Conservation (phyloP, 2,113 vertebrate genomes). For the Paracyprichromis sp. region DNA sequence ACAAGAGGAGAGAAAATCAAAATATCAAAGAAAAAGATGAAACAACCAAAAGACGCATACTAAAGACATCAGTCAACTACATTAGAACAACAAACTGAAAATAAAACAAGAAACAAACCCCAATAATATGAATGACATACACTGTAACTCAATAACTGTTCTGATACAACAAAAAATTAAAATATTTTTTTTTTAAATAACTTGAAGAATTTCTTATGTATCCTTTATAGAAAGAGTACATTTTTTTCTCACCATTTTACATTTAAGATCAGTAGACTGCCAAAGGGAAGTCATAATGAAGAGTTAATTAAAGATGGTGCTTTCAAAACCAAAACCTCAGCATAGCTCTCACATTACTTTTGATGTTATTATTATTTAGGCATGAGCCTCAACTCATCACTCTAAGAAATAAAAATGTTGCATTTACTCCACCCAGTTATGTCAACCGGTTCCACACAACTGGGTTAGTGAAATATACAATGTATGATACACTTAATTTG, state of each 20-base stretch:
- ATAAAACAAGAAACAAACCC: not conserved
- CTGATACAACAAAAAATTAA: not conserved
- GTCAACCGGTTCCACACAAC: no score
- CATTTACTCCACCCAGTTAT: no score
- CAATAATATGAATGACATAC: not conserved
- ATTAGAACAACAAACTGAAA: not conserved
- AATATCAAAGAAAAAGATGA: not conserved
- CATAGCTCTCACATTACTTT: not conserved
- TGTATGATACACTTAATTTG: no score
- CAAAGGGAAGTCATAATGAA: not conserved
- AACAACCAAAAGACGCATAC: not conserved
- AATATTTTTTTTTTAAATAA: fast-evolving
- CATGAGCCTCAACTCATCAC: not conserved
- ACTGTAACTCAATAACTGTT: not conserved
- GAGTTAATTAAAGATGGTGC: not conserved
- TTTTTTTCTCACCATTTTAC: not conserved
- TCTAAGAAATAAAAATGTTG: no score
- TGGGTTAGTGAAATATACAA: no score
- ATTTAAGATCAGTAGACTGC: not conserved
- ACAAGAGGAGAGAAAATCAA: not conserved
- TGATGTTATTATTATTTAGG: not conserved
- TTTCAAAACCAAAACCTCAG: not conserved
- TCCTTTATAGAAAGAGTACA: not conserved
- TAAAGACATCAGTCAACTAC: not conserved
- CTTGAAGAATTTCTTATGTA: not conserved